These are phyloP conservation scores for Microdon myrmicae DNA, from an alignment of 2,888 invertebrate genomes.

Conservation along the genomic window DNA sequence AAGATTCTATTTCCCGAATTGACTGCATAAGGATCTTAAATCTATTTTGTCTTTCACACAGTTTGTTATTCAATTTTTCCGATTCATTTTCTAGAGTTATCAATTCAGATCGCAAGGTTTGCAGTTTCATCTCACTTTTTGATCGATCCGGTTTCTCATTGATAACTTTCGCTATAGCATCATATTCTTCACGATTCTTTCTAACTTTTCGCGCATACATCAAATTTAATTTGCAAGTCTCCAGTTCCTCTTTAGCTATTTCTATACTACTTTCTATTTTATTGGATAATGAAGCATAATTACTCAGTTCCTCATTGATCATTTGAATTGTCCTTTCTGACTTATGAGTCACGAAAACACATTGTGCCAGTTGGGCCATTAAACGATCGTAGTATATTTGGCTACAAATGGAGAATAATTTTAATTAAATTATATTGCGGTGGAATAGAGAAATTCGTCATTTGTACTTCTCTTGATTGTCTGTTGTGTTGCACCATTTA, in stretches of 20 bases:
- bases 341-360: conserved; percentile 85
- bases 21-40: conserved; percentile 86
- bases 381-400: conserved; percentile 78
- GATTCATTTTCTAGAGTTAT: conserved; percentile 74
- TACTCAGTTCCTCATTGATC: conserved; percentile 82
- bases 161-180: conserved; percentile 87
- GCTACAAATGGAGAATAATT: conserved; percentile 64
- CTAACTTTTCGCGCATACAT: conserved; percentile 83
- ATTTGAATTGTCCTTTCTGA: conserved; percentile 80
- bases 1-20: conserved; percentile 81
- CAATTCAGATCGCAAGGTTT: conserved; percentile 76
- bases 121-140: conserved; percentile 75
- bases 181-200: conserved; percentile 88
- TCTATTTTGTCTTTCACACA: conserved; percentile 83
- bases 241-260: conserved; percentile 81
- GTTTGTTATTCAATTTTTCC: conserved; percentile 75
- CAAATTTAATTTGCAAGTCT: conserved; percentile 80
- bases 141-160: conserved; percentile 86
- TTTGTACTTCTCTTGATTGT: conserved; percentile 67
- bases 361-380: conserved; percentile 81
- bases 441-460: too few species aligned
- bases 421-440: background rate
- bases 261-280: conserved; percentile 81
- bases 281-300: conserved; percentile 79
- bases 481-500: conserved; percentile 78